These are phyloP conservation scores for Pomacea maculata DNA, from an alignment of 1,140 invertebrate genomes.

Conservation along the genomic window DNA sequence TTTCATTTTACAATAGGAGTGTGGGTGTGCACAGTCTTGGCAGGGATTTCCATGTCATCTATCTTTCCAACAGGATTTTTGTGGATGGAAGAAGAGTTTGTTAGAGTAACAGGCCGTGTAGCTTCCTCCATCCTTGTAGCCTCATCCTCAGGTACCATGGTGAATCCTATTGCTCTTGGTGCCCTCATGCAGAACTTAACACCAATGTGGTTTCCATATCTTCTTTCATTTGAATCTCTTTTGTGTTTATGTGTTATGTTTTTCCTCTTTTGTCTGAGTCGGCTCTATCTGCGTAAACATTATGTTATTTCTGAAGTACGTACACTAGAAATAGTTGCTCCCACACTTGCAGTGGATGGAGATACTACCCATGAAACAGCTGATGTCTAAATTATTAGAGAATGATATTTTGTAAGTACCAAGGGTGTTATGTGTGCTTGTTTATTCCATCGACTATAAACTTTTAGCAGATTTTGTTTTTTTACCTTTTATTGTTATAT, in stretches of 20 bases:
- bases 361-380: too few relatives aligned
- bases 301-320: not conserved
- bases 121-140: slow-evolving; percentile 39
- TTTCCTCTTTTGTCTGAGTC: slow-evolving; percentile 24
- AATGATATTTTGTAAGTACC: too few relatives aligned
- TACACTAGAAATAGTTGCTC: too few relatives aligned
- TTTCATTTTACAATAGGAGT: slow-evolving; percentile 1
- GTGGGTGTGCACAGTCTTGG: slow-evolving; percentile 24
- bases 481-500: too few relatives aligned
- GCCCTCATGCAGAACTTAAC: slow-evolving; percentile 35
- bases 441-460: too few relatives aligned
- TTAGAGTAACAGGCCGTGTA: slow-evolving; percentile 36
- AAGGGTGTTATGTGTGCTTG: too few relatives aligned
- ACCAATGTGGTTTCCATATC: slow-evolving; percentile 45
- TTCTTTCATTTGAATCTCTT: slow-evolving; percentile 32
- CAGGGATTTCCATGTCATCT: slow-evolving; percentile 35
- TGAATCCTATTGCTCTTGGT: slow-evolving; percentile 36
- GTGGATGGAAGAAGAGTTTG: slow-evolving; percentile 39
- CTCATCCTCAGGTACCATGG: slow-evolving; percentile 32
- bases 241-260: slow-evolving; percentile 31
- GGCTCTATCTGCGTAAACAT: slow-evolving; percentile 17
- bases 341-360: too few relatives aligned
- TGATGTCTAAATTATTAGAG: too few relatives aligned
- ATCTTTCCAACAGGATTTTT: slow-evolving; percentile 38
- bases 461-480: too few relatives aligned